Conservation (phyloP, 1,140 invertebrate genomes). For the Saccostrea echinata region DNA sequence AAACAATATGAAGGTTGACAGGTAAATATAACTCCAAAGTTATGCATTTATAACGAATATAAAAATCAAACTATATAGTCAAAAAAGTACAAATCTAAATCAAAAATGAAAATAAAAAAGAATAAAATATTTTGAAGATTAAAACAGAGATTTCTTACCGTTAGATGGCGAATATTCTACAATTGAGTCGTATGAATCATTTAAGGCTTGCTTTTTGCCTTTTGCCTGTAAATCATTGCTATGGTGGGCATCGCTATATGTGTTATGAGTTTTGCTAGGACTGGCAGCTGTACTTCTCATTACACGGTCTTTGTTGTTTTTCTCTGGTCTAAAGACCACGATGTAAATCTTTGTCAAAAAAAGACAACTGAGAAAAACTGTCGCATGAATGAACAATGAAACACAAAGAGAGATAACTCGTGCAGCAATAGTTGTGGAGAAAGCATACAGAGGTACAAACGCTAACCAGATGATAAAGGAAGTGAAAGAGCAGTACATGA, state of each 20-base stretch:
- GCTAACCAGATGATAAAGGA: constrained; percentile 70
- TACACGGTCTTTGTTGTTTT: constrained; percentile 49
- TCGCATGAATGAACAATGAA: constrained; percentile 56
- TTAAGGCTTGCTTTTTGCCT: not conserved
- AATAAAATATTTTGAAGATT: not conserved
- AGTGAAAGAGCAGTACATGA: constrained; percentile 68
- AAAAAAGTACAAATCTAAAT: not conserved
- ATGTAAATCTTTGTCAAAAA: constrained; percentile 78
- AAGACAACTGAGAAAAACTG: constrained; percentile 62
- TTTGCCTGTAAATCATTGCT: not conserved
- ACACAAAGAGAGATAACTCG: constrained; percentile 61
- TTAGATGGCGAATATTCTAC: not conserved
- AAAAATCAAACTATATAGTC: not conserved
- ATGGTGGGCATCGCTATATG: too few relatives aligned
- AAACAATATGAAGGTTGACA: not conserved
- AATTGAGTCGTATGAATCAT: not conserved
- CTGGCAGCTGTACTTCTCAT: constrained; percentile 33
- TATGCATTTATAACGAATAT: not conserved
- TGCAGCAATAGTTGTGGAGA: constrained; percentile 54
- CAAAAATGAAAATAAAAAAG: not conserved
- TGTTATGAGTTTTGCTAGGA: not conserved
- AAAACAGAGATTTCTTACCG: not conserved
- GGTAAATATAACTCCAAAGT: not conserved
- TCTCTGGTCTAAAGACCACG: constrained; percentile 74
- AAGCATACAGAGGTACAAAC: constrained; percentile 70